Evolutionary conservation across 2,797 vertebrate species (phyloP), one percentile per base, ranked within the genome.

Genomic region (Trematomus bernacchii): DNA sequence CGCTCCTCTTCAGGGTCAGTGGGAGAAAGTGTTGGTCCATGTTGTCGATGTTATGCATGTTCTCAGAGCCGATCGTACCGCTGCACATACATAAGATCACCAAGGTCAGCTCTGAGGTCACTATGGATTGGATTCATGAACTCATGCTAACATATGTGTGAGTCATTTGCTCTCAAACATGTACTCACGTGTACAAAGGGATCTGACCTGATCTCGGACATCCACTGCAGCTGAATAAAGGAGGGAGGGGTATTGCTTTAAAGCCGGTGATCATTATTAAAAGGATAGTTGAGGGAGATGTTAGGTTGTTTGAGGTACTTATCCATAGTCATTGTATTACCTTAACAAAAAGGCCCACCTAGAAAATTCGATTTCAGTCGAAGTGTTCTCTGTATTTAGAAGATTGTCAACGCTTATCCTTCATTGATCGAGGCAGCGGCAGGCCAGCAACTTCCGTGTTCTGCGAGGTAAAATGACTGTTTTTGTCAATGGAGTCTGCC

Each of bases 121-220:
- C 18, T 30, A n/a, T 14, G 3, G 18, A 42, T 7, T 9, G 21
- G 14, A 30, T 44, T 46, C 16, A n/a, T 50, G 15, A n/a, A 14
- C 21, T 50, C 48, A 12, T 7, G 11, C 11, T 19, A 6, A 51
- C 16, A 16, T 44, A 13, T 46, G 27, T 15, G 10, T 37, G 1
- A 19, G 67, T 44, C 19, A 50, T 8, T n/a, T n/a, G 19, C 54
- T 40, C 53, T 71, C 19, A 48, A 40, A 69, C 23, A 53, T 21
- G 27, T 53, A 85, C 92, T 96, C 89, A 95, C 82, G 61, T 93
- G 79, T 94, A 95, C 11, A 91, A 82, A 72, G 92, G 93, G 7
- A 93, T 92, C 21, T 94, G 95, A 80, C 90, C 91, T 63, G 90
- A 95, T 90, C 76, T 76, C 55, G 81, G 80, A 73, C 84, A 95